Evolutionary conservation across 2,888 invertebrate genomes (phyloP).

Genomic region (Fragum whitleyi): DNA sequence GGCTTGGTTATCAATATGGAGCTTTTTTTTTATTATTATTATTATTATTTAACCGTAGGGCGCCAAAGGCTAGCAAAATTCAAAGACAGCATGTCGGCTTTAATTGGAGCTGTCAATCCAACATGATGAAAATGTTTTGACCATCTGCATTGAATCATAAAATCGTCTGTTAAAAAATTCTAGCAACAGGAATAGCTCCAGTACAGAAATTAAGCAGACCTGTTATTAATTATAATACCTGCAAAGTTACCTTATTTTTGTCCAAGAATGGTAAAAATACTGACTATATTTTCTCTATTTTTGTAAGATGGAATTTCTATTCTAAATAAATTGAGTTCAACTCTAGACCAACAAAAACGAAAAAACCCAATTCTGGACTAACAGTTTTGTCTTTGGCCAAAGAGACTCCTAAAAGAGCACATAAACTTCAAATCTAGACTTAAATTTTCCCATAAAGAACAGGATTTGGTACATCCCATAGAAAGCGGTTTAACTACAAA

Average conservation of each 20-base stretch:
- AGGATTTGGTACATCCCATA: slow-evolving; percentile 17
- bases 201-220: slow-evolving; percentile 25
- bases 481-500: slow-evolving; percentile 24
- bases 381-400: slow-evolving; percentile 25
- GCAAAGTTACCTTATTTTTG: slow-evolving; percentile 14
- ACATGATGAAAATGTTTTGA: slow-evolving; percentile 26
- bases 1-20: slow-evolving; percentile 29
- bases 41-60: neutral
- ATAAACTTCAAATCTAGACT: neutral
- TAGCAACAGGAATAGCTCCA: slow-evolving; percentile 21
- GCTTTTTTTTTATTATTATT: too few relatives aligned
- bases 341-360: slow-evolving; percentile 34
- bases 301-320: slow-evolving; percentile 27
- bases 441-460: slow-evolving; percentile 31
- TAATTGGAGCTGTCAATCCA: slow-evolving; percentile 8
- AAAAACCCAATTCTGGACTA: slow-evolving; percentile 7
- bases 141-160: slow-evolving; percentile 23
- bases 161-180: slow-evolving; percentile 35
- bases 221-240: slow-evolving; percentile 12
- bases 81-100: neutral
- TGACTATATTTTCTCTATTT: neutral
- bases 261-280: neutral
- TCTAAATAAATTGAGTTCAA: slow-evolving; percentile 17
- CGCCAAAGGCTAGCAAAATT: neutral
- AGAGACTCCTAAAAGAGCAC: slow-evolving; percentile 7